Percentiles rank a stretch among this genome's conserved stretches.
phyloP scores from a whole-genome alignment of 1,140 invertebrate species.

The Pseudomyrmex sp. region DNA sequence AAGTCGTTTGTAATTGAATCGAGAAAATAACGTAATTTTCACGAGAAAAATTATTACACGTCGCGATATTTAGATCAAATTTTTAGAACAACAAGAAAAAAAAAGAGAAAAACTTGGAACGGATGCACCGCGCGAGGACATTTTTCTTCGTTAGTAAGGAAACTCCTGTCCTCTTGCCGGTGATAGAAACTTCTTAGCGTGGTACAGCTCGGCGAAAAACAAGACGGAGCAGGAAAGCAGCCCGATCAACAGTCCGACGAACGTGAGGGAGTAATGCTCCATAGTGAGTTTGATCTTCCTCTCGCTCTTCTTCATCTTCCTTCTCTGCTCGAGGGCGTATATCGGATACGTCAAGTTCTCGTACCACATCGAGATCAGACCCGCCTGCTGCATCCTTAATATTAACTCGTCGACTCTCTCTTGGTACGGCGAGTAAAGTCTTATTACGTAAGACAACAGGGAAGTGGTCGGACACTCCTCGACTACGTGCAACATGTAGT shows the following conservation, averaged over 20 bases:
- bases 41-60: too few species aligned
- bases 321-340: background rate
- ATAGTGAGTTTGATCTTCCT: constrained; percentile 63
- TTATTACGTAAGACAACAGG: constrained; percentile 68
- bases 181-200: background rate
- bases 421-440: constrained; percentile 62
- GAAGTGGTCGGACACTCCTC: constrained; percentile 71
- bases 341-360: constrained; percentile 26
- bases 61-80: too few species aligned
- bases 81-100: too few species aligned
- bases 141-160: too few species aligned
- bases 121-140: too few species aligned
- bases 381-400: constrained; percentile 60
- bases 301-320: constrained; percentile 2
- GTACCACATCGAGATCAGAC: constrained; percentile 69
- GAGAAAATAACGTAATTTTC: too few species aligned
- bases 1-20: too few species aligned
- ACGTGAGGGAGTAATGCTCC: constrained; percentile 69
- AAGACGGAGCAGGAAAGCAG: constrained; percentile 54
- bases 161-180: background rate
- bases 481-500: constrained; percentile 69
- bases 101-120: too few species aligned
- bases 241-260: constrained; percentile 60
- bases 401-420: constrained; percentile 70
- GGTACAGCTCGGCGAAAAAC: constrained; percentile 69